Conservation (phyloP, 2,888 invertebrate genomes). For the Ichneumoninae sp. region DNA sequence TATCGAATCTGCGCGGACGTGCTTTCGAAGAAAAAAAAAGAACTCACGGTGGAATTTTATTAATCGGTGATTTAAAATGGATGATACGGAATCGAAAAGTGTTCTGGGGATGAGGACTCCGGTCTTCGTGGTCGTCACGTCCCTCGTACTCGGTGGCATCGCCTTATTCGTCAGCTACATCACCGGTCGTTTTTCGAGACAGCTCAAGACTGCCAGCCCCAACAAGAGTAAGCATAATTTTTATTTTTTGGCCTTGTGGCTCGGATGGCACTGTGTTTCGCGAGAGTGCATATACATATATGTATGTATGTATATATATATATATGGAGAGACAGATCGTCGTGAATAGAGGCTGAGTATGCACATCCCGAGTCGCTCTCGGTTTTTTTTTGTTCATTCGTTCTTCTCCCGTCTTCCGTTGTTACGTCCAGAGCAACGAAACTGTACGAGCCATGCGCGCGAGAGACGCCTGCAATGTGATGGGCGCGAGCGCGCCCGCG, state of each 20-base stretch:
- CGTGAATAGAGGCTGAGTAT: not conserved
- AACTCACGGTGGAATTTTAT: not conserved
- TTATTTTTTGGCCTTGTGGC: slow-evolving; percentile 1
- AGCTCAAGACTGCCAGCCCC: slow-evolving; percentile 33
- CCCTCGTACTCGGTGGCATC: slow-evolving; percentile 70
- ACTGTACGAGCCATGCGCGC: slow-evolving; percentile 46
- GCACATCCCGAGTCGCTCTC: not conserved
- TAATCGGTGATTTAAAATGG: slow-evolving; percentile 48
- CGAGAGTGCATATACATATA: not conserved
- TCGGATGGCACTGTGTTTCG: not conserved
- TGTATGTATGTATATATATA: not conserved
- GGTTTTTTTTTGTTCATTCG: not conserved
- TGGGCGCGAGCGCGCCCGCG: slow-evolving; percentile 45
- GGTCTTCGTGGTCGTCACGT: slow-evolving; percentile 63
- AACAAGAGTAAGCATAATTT: slow-evolving; percentile 71
- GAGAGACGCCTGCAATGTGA: slow-evolving; percentile 33
- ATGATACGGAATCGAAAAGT: slow-evolving; percentile 58
- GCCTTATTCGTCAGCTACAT: slow-evolving; percentile 70
- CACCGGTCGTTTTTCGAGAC: slow-evolving; percentile 69
- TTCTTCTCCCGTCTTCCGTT: slow-evolving; percentile 9
- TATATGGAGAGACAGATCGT: not conserved
- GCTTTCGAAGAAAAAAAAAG: not conserved
- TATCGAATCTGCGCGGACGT: not conserved
- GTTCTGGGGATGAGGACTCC: slow-evolving; percentile 60
- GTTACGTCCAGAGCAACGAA: slow-evolving; percentile 19